Evolutionary conservation across 2,888 invertebrate genomes (phyloP), one percentile per base, ranked within the genome.

Genomic region (Agrilus mali): DNA sequence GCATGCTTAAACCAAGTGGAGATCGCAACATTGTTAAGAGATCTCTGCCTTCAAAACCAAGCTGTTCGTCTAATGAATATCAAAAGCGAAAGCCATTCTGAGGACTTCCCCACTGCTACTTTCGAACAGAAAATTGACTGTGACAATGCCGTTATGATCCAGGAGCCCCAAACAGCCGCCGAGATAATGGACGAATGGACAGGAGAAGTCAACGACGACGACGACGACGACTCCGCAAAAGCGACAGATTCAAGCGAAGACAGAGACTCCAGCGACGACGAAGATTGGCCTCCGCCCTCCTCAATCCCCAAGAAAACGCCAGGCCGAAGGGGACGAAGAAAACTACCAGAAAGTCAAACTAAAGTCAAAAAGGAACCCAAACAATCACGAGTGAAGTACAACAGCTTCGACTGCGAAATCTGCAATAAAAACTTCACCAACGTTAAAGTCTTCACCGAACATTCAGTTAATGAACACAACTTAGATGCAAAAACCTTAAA

Each of bases 401-500:
- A 41, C 17, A 37, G 16, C n/a, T 51, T 50, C 34, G 44, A 45
- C 10, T 61, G 61, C 47, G 57, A 60, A 47, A 44, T 56, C 16
- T 61, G 61, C 46, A 39, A 46, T n/a, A 43, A 46, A 20, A 36
- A 47, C 7, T 56, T 59, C 40, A 46, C 44, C 17, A 49, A 52
- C 27, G 46, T 56, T 1, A 58, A 55, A 47, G 47, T 53, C 13
- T 46, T 60, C 8, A 46, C 57, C 2, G 47, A 55, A 15, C 61
- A 61, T 47, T 57, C 55, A 35, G 44, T 49, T 1, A 48, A 36
- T 8, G 43, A 48, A 7, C 61, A 60, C 45, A 45, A 47, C 8
- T 52, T 58, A 46, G 51, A 54, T 7, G 37, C 45, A 36, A 57
- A 56, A 43, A 37, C 43, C 5, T 48, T 60, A 12, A 58, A 58